These are phyloP conservation scores for Bombus cullumanus DNA, from an alignment of 1,140 invertebrate genomes.

Conservation along the genomic window DNA sequence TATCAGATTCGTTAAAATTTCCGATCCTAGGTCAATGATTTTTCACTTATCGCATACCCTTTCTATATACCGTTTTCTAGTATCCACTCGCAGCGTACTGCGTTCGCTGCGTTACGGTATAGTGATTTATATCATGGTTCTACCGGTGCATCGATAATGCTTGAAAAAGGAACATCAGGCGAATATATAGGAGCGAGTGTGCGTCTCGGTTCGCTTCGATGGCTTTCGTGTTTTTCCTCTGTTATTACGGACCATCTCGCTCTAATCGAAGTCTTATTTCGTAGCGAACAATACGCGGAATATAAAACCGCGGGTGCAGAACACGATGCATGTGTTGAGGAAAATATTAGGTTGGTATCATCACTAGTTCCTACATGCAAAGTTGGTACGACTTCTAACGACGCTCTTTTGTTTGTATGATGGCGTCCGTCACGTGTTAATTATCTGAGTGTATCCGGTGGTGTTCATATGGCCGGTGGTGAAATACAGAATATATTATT, in stretches of 20 bases:
- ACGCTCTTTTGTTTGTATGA: too few species aligned
- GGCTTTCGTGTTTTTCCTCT: not conserved
- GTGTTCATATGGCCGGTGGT: too few species aligned
- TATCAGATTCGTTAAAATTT: not conserved
- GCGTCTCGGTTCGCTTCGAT: not conserved
- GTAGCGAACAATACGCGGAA: too few species aligned
- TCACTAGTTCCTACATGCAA: too few species aligned
- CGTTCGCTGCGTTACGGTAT: not conserved
- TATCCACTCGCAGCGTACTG: not conserved
- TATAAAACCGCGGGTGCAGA: too few species aligned
- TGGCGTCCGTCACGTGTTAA: too few species aligned
- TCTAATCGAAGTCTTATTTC: too few species aligned
- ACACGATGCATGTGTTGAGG: too few species aligned
- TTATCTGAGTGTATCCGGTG: too few species aligned
- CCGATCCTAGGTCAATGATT: not conserved
- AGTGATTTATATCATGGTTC: not conserved
- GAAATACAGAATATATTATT: too few species aligned
- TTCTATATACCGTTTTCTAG: not conserved
- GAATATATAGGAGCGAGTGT: not conserved
- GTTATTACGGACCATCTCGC: not conserved
- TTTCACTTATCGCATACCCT: not conserved
- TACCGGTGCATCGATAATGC: not conserved
- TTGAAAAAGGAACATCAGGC: not conserved
- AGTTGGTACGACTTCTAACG: too few species aligned
- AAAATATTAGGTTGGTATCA: too few species aligned